A percentile compares a stretch with the other conserved stretches of the same genome.
phyloP scores from a whole-genome alignment of 2,888 invertebrate species.

The Taphrorychus bicolor region DNA sequence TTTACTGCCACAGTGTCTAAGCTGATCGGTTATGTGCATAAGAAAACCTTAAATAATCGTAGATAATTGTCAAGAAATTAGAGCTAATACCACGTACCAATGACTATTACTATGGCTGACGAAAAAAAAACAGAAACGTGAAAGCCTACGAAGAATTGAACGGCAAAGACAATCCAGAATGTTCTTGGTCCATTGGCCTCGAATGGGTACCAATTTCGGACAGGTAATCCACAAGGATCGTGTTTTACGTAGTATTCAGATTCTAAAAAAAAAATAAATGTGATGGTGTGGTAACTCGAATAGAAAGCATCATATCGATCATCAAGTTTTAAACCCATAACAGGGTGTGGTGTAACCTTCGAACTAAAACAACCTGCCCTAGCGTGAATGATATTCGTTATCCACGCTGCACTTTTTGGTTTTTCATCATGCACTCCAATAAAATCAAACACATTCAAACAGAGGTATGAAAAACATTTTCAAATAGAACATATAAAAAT shows the following conservation, averaged over 20 bases:
- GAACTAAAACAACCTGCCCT: too few relatives aligned
- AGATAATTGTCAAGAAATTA: background rate
- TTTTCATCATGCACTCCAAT: too few relatives aligned
- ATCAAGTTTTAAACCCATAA: too few relatives aligned
- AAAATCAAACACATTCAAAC: too few relatives aligned
- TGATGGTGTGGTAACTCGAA: too few relatives aligned
- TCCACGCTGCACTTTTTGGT: too few relatives aligned
- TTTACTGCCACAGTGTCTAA: slow-evolving; percentile 1
- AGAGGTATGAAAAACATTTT: too few relatives aligned
- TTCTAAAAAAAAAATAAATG: slow-evolving; percentile 5
- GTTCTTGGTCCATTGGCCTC: slow-evolving; percentile 17
- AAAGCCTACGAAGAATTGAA: slow-evolving; percentile 15
- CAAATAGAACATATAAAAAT: too few relatives aligned
- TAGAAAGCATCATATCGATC: too few relatives aligned
- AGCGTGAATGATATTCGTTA: too few relatives aligned
- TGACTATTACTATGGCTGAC: slow-evolving; percentile 21
- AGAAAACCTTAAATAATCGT: slow-evolving; percentile 19
- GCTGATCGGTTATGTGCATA: slow-evolving; percentile 23
- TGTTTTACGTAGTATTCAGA: slow-evolving; percentile 36
- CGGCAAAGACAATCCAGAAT: slow-evolving; percentile 18
- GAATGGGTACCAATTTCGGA: slow-evolving; percentile 27
- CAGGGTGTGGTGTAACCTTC: too few relatives aligned
- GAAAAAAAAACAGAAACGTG: slow-evolving; percentile 25
- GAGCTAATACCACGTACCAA: slow-evolving; percentile 18
- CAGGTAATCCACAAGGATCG: slow-evolving; percentile 38